Base-by-base conservation (phyloP, 2,888 invertebrate species). In the Sericinus montela region DNA sequence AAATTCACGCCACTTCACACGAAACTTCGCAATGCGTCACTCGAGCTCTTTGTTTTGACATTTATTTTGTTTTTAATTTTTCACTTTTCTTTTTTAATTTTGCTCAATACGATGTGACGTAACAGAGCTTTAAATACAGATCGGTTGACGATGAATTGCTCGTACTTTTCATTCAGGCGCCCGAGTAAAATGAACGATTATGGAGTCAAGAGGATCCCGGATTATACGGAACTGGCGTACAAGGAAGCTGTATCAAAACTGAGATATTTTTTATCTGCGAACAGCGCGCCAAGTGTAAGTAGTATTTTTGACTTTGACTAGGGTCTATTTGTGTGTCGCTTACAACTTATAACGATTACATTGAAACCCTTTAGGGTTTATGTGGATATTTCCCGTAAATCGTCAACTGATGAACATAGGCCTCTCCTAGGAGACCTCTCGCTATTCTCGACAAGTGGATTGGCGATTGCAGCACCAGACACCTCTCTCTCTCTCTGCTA, bases 171-270 rank as follows among this genome's bases (percentile, higher is more conserved):
- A 51, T 78, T 67, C 63, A 87, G 88, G 68, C 65, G 87, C 49
- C 86, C 86, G n/a, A 68, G 69, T 15, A 89, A 87, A 62, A 77
- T 88, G 77, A 79, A 68, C 44, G 89, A 89, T 2, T 89, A 86
- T 75, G 89, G 89, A 4, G 61, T 88, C 60, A 91, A 91, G 69
- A 89, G 91, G 61, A 89, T 92, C 40, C 92, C 94, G 43, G 95
- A 96, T 78, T 95, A 95, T 62, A 95, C 95, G 0, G 96, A 96
- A 71, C 90, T 93, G 62, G 95, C 95, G 5, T 95, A 96, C 67
- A 93, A 94, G 59, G 96, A 96, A 75, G 96, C 96, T 10, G 95
- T 96, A 3, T 93, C 93, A 0, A 93, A 95, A 53, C 80, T 96
- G 42, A 91, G 94, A 72, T 92, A 94, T 64, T 91, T 95, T 56